Percentiles rank a stretch among this genome's conserved stretches.
Conservation (phyloP, 2,888 invertebrate genomes). For the Apodemia hepburni region DNA sequence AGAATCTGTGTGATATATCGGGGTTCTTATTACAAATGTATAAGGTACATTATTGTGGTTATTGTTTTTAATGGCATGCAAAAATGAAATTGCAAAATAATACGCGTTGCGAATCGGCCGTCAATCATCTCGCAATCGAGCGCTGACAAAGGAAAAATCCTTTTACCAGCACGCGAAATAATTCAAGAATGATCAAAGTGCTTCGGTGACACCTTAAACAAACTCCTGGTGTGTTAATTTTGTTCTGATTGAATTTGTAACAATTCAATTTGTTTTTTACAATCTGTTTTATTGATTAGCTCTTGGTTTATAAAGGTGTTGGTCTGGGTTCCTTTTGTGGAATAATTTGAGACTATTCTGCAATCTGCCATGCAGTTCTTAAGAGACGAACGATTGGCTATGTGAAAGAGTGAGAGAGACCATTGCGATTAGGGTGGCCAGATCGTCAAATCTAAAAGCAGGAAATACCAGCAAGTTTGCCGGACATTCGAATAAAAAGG, state of each 20-base stretch:
- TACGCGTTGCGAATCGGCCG: constrained; percentile 66
- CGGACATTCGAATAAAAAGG: too few species aligned
- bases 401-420: too few species aligned
- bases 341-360: too few species aligned
- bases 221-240: constrained; percentile 70
- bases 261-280: constrained; percentile 20
- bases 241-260: constrained; percentile 22
- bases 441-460: too few species aligned
- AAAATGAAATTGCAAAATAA: constrained; percentile 41
- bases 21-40: constrained; percentile 18
- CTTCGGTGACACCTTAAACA: constrained; percentile 54
- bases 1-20: constrained; percentile 20
- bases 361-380: too few species aligned
- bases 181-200: constrained; percentile 69
- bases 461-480: too few species aligned
- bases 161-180: constrained; percentile 54
- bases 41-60: constrained; percentile 32
- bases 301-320: not conserved
- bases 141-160: constrained; percentile 76
- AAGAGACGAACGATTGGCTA: too few species aligned
- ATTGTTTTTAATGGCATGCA: constrained; percentile 9
- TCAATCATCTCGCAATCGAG: constrained; percentile 71
- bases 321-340: too few species aligned
- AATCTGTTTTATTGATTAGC: constrained; percentile 14
- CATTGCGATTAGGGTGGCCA: too few species aligned